These are phyloP conservation scores for Macrotis lagotis DNA, from an alignment of 2,113 vertebrate genomes.

Conservation along the genomic window DNA sequence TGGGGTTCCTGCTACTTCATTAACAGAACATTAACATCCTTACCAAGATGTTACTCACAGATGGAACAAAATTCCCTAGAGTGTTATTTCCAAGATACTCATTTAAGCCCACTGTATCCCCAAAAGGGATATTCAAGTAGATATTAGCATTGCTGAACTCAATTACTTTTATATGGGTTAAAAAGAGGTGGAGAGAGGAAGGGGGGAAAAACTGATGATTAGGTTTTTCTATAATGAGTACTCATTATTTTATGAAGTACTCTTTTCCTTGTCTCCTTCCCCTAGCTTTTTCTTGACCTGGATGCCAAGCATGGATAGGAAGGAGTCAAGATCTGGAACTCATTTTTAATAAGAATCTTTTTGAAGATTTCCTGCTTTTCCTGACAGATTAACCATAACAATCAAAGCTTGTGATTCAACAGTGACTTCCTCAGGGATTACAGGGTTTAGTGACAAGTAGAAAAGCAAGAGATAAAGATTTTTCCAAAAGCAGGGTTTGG, in stretches of 20 bases:
- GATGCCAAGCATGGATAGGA: slow-evolving; percentile 45
- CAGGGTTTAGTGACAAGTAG: background rate
- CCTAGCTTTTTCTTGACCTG: background rate
- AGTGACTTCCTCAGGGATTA: slow-evolving; percentile 44
- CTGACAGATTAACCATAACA: slow-evolving; percentile 54
- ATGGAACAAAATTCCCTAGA: background rate
- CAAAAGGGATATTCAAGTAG: slow-evolving; percentile 20
- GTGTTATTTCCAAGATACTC: slow-evolving; percentile 2
- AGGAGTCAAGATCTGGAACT: slow-evolving; percentile 52
- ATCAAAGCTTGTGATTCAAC: slow-evolving; percentile 54
- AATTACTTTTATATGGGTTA: background rate
- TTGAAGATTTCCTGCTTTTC: slow-evolving; percentile 55
- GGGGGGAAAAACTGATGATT: slow-evolving; percentile 4
- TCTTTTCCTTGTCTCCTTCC: background rate
- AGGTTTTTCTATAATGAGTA: background rate
- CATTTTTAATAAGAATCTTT: slow-evolving; percentile 45
- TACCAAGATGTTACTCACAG: slow-evolving; percentile 12
- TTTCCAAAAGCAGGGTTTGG: background rate
- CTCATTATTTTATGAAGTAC: background rate
- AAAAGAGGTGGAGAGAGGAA: background rate
- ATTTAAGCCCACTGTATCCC: slow-evolving; percentile 21
- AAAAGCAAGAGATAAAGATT: background rate
- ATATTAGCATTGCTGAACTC: background rate
- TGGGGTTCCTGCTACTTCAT: background rate
- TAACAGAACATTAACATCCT: background rate